Evolutionary conservation across 2,113 vertebrate species (phyloP), one percentile per base, ranked within the genome.

Genomic region (Chitala chitala): DNA sequence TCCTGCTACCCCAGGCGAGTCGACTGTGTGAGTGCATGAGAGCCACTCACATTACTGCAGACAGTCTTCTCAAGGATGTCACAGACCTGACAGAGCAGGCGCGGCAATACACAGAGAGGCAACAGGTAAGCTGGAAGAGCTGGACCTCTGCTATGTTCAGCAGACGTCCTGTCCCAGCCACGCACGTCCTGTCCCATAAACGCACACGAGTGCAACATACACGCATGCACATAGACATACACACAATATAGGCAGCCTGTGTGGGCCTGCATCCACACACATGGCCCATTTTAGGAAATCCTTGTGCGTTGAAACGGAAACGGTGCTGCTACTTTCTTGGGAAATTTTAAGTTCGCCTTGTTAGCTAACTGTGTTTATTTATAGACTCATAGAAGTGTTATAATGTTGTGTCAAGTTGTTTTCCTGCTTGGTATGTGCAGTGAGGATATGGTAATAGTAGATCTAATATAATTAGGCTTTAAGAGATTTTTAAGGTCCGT

Each of bases 1-100:
- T n/a, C 75, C 42, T 77, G 58, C 56, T 71, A 33, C 33, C 24
- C 2, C 73, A 91, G 90, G 89, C 86, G 66, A 78, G 68, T 29
- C 81, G 78, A 78, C 80, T 92, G 79, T 86, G 87, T 22, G 73
- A 81, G 2, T 74, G 84, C 63, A 82, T 86, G 33, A 55, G 76
- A 63, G 85, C 85, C 1, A 77, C 89, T 24, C 86, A 87, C 42
- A 75, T 92, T 69, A 85, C 80, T 42, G 1, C 29, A 0, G 72
- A 79, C 7, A 73, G 38, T 66, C 68, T 91, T 6, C 75, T 88
- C 64, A 20, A 69, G 31, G 75, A 82, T 74, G 76, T 77, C 74
- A 80, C 82, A 71, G 82, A 85, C 58, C 76, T 76, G 31, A 81
- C 75, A 40, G 4, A 8, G 13, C 56, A 71, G 58, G 78, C 76